Percentiles rank a stretch among this genome's conserved stretches.
These are phyloP conservation scores for Pungitius pungitius DNA, from an alignment of 2,113 vertebrate genomes.

Conservation along the genomic window DNA sequence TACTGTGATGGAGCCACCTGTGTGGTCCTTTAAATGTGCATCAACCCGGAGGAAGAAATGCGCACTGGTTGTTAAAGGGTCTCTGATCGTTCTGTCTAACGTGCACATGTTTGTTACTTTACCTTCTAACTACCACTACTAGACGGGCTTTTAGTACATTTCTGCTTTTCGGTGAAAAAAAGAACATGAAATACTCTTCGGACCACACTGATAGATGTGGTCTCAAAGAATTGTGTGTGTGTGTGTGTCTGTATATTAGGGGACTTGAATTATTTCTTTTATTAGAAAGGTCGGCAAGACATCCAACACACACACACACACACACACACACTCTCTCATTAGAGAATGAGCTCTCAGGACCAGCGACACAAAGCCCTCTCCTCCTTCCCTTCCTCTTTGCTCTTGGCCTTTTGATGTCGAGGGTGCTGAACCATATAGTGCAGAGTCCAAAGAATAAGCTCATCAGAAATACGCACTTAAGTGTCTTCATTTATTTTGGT, in stretches of 20 bases:
- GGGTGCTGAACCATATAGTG: constrained; percentile 63
- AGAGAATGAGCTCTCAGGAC: constrained; percentile 71
- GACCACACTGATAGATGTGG: constrained; percentile 1
- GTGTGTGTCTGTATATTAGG: background rate
- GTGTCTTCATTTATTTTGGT: constrained; percentile 18
- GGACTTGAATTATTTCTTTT: background rate
- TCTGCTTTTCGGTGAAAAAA: constrained; percentile 20
- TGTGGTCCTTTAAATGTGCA: too few species aligned
- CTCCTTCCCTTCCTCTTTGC: constrained; percentile 68
- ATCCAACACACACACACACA: constrained; percentile 8
- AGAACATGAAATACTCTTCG: background rate
- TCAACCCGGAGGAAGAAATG: background rate
- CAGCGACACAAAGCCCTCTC: constrained; percentile 67
- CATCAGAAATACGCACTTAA: constrained; percentile 61
- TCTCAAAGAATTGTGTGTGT: constrained; percentile 8
- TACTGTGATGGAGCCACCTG: too few species aligned
- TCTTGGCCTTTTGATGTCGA: constrained; percentile 78
- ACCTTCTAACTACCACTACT: background rate
- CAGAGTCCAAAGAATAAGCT: constrained; percentile 62
- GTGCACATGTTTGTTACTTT: background rate
- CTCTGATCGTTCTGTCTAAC: background rate
- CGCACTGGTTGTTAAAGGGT: background rate
- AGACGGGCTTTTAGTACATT: background rate
- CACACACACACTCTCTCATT: constrained; percentile 61
- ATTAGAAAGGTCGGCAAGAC: constrained; percentile 15